Conservation (phyloP, 2,888 invertebrate genomes). For the Catocala nupta region DNA sequence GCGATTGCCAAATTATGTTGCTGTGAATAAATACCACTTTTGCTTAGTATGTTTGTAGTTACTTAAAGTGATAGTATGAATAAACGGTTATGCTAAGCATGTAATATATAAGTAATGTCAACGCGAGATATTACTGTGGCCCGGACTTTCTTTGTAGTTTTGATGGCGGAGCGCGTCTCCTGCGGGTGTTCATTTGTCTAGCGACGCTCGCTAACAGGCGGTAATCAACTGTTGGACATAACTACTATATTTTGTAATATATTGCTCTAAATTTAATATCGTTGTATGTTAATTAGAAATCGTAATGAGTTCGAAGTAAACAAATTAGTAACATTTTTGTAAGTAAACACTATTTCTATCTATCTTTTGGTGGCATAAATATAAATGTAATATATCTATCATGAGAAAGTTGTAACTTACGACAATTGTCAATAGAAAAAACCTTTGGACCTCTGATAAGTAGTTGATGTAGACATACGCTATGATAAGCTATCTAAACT, state of each 20-base stretch:
- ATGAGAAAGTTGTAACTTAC: neutral
- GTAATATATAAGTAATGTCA: constrained; percentile 31
- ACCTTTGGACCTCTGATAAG: too few relatives aligned
- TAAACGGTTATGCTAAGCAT: neutral
- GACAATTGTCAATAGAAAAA: too few relatives aligned
- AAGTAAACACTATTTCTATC: neutral
- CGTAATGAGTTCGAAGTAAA: constrained; percentile 1
- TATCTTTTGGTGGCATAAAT: neutral
- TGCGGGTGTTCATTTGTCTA: constrained; percentile 65
- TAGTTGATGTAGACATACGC: too few relatives aligned
- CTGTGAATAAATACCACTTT: too few relatives aligned
- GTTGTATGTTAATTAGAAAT: constrained; percentile 9
- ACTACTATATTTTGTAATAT: constrained; percentile 20
- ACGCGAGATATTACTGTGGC: constrained; percentile 54
- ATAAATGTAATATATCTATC: neutral
- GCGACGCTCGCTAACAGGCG: constrained; percentile 58
- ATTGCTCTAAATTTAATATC: constrained; percentile 15
- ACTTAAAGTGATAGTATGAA: neutral
- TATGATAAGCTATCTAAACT: too few relatives aligned
- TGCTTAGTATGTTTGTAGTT: too few relatives aligned
- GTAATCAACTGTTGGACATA: constrained; percentile 57
- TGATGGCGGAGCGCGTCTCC: constrained; percentile 55
- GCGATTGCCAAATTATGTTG: too few relatives aligned
- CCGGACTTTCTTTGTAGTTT: constrained; percentile 68
- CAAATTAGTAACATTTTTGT: constrained; percentile 1